Percentiles rank a stretch among this genome's conserved stretches.
These are phyloP conservation scores for Catocala fraxini DNA, from an alignment of 2,888 invertebrate genomes.

Conservation along the genomic window DNA sequence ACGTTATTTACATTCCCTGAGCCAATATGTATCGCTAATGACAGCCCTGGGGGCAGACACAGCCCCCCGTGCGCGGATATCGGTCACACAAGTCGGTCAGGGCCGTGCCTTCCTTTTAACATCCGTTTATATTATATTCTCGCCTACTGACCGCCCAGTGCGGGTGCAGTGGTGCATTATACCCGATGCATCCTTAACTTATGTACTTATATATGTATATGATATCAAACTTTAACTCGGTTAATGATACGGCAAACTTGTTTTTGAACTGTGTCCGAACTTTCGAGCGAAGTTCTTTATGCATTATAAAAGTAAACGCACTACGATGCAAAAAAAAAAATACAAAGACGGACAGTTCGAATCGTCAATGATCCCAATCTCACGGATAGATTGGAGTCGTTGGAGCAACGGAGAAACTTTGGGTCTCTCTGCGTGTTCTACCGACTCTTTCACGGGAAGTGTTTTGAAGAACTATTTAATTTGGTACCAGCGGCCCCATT, in stretches of 20 bases:
- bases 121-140: conserved; percentile 56
- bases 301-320: conserved; percentile 2
- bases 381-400: too few species aligned
- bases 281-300: not conserved
- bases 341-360: too few species aligned
- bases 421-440: too few species aligned
- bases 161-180: conserved; percentile 49
- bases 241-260: conserved; percentile 13
- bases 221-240: conserved; percentile 21
- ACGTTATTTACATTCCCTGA: conserved; percentile 19
- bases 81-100: conserved; percentile 77
- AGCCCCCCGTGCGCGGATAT: conserved; percentile 58
- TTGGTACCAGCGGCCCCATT: too few species aligned
- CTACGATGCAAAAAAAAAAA: too few species aligned
- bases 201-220: conserved; percentile 1
- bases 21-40: conserved; percentile 31
- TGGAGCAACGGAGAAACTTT: too few species aligned
- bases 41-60: conserved; percentile 45
- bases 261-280: conserved; percentile 1
- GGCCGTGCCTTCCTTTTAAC: conserved; percentile 65
- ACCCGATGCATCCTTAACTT: conserved; percentile 26
- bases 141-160: conserved; percentile 40
- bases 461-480: too few species aligned
- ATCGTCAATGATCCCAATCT: too few species aligned
- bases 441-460: too few species aligned